These are phyloP conservation scores for Microplitis mediator DNA, from an alignment of 1,140 invertebrate species.

Conservation along the genomic window DNA sequence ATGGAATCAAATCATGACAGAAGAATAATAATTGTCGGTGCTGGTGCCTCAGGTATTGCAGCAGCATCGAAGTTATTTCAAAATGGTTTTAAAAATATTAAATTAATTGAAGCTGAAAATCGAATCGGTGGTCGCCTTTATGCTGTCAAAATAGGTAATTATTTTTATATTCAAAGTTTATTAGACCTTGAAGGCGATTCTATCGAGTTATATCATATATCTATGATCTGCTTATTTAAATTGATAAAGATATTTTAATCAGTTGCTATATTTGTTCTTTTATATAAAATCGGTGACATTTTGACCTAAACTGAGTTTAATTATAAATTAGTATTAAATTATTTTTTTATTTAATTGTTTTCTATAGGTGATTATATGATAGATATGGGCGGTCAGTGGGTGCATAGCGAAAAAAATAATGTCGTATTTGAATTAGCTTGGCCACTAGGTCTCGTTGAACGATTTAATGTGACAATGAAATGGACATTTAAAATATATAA, in stretches of 20 bases:
- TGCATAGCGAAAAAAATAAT: constrained; percentile 80
- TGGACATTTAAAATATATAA: constrained; percentile 7
- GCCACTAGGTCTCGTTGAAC: constrained; percentile 42
- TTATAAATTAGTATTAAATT: not conserved
- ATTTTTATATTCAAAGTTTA: not conserved
- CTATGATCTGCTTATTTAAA: not conserved
- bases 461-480: not conserved
- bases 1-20: not conserved
- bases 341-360: no score
- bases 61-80: constrained; percentile 63
- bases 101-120: constrained; percentile 72
- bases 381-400: constrained; percentile 85
- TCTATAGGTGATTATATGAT: constrained; percentile 54
- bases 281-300: no score
- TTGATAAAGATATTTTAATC: no score
- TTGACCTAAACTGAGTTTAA: not conserved
- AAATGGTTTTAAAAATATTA: constrained; percentile 63
- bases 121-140: constrained; percentile 75
- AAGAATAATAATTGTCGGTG: constrained; percentile 65
- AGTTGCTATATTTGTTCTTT: no score
- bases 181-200: not conserved
- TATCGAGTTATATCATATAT: not conserved
- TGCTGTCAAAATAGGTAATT: constrained; percentile 64
- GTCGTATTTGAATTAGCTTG: constrained; percentile 70
- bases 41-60: constrained; percentile 67